Base-by-base conservation (phyloP, 2,888 invertebrate genomes). In the Tiliacea citrago region DNA sequence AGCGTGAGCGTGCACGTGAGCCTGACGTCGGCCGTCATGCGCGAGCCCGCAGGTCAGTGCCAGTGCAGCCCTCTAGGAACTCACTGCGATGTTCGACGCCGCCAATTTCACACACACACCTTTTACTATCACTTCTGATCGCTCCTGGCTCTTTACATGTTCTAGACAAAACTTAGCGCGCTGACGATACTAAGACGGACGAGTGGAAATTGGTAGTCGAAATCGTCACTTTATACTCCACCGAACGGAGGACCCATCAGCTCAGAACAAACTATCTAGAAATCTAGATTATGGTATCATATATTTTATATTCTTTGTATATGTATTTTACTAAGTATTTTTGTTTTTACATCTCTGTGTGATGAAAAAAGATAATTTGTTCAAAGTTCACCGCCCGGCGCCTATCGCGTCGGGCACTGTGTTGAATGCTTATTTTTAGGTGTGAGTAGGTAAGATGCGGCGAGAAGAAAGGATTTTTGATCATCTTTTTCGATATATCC, bases 21-120 rank as follows among this genome's bases (percentile, higher is more conserved):
- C 81, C 97, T 99, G 82, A 99, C 99, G 68, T 99, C 99, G 83
- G 99, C 99, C 65, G 97, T 99, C 71, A 98, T 99, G 97, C 97
- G 99, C 80, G 99, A 99, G 94, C 97, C 98, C 94, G 88, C 93
- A 84, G 97, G 97, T 97, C 90, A 96, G 93, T 86, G 16, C 61
- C 24, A 0, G 7, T 12, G 0, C 18, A 0, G 1, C 1, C 16
- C 61, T 1, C 58, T 76, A 77, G 29, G 29, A 29, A 29, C 39
- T 5, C n/a, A n/a, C 39, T 7, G 77, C 86, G 90, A 91, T 90
- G 85, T 86, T 91, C 92, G 92, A 91, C 91, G 78, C 80, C 86
- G 90, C 93, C 94, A 93, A 94, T 94, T 93, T 93, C 94, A 92
- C 91, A 75, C 71, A 68, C 77, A 81, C 82, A 77, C 76, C 86